These are phyloP conservation scores for Diaphora mendica DNA, from an alignment of 2,888 invertebrate genomes.

Conservation along the genomic window DNA sequence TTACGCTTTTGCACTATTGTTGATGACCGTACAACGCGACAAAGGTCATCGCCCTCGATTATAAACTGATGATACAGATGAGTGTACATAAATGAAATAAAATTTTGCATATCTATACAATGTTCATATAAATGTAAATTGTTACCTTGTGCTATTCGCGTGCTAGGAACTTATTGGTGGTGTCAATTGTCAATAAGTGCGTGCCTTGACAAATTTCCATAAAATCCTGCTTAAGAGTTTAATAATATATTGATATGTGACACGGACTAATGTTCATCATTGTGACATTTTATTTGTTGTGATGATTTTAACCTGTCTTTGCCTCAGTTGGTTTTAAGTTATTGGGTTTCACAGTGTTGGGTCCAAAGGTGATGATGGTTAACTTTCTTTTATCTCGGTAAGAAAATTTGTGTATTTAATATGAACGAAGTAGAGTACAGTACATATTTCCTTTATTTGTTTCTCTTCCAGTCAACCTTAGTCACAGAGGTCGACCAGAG, in stretches of 20 bases:
- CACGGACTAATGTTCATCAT: slow-evolving; percentile 32
- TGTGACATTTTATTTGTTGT: slow-evolving; percentile 42
- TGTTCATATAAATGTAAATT: slow-evolving; percentile 71
- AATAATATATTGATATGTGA: slow-evolving; percentile 45
- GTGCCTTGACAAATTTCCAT: slow-evolving; percentile 65
- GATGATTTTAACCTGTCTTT: slow-evolving; percentile 29
- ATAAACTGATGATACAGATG: slow-evolving; percentile 68
- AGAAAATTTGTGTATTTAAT: slow-evolving; percentile 36
- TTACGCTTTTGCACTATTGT: slow-evolving; percentile 59
- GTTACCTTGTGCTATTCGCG: slow-evolving; percentile 51
- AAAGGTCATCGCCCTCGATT: slow-evolving; percentile 73
- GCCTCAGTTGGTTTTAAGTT: slow-evolving; percentile 14
- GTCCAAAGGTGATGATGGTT: slow-evolving; percentile 12
- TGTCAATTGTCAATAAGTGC: slow-evolving; percentile 43
- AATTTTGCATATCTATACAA: slow-evolving; percentile 81
- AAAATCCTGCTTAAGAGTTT: slow-evolving; percentile 54
- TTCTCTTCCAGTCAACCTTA: no score
- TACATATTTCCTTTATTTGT: not conserved
- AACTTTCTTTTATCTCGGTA: not conserved
- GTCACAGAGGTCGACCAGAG: no score
- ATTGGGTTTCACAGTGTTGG: slow-evolving; percentile 21
- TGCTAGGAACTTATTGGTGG: slow-evolving; percentile 47
- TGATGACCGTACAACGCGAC: slow-evolving; percentile 60
- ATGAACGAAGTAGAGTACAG: not conserved
- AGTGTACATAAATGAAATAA: slow-evolving; percentile 69